A percentile compares a stretch with the other conserved stretches of the same genome.
Conservation (phyloP, 1,140 invertebrate genomes). For the Riptortus pedestris region DNA sequence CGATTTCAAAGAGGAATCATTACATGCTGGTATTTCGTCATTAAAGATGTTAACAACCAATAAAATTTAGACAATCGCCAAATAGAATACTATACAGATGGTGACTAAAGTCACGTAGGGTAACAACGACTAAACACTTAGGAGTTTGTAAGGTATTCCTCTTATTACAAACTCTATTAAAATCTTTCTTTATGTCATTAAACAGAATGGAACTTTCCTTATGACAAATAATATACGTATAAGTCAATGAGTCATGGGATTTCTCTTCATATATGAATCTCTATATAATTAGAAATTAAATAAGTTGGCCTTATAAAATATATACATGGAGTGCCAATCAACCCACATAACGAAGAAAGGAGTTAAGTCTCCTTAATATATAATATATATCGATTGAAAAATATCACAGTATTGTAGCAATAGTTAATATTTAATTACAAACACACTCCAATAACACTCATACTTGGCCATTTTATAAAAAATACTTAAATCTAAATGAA, state of each 20-base stretch:
- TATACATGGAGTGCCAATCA: neutral
- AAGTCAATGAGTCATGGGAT: slow-evolving; percentile 11
- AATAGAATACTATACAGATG: slow-evolving; percentile 10
- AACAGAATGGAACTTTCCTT: neutral
- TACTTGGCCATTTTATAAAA: neutral
- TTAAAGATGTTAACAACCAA: neutral
- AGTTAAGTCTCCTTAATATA: neutral
- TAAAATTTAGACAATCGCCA: neutral
- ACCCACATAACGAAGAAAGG: neutral
- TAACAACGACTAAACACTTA: neutral
- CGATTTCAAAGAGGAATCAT: neutral
- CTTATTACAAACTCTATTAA: no score
- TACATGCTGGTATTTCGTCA: neutral
- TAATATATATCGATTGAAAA: neutral
- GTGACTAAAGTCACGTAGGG: neutral
- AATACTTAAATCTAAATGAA: slow-evolving; percentile 17
- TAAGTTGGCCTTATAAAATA: neutral
- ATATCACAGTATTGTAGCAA: slow-evolving; percentile 17
- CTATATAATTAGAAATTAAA: slow-evolving; percentile 7
- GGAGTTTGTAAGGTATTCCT: no score
- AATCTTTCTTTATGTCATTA: no score
- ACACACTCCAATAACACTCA: slow-evolving; percentile 4
- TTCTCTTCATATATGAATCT: neutral
- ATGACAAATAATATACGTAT: slow-evolving; percentile 3
- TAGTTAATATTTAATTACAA: slow-evolving; percentile 1